Conservation (phyloP, 2,113 vertebrate genomes). For the Rhombomys opimus region DNA sequence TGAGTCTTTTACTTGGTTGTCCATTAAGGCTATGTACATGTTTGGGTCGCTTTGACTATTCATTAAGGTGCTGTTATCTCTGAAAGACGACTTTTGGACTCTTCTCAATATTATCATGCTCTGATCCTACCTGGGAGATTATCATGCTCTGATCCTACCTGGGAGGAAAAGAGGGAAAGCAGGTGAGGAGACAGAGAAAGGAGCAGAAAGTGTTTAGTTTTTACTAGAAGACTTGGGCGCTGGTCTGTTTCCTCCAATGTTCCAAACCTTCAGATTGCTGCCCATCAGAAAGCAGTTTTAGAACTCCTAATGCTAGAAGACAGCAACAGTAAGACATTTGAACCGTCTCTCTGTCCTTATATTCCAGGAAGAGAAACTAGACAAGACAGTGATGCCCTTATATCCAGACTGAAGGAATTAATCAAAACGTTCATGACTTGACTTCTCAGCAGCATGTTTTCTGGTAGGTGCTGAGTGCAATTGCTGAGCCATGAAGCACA, state of each 20-base stretch:
- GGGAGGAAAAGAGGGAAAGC: not conserved
- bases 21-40: not conserved
- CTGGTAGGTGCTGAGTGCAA: not conserved
- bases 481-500: not conserved
- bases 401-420: not conserved
- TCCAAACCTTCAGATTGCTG: not conserved
- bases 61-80: not conserved
- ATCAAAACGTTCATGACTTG: constrained; percentile 7
- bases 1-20: not conserved
- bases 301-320: not conserved
- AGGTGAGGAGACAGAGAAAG: not conserved
- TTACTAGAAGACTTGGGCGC: not conserved
- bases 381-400: not conserved
- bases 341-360: not conserved
- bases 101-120: not conserved
- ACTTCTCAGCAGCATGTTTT: not conserved
- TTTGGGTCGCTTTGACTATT: not conserved
- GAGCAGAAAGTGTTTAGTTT: not conserved
- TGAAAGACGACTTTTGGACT: not conserved
- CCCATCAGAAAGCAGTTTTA: not conserved
- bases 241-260: not conserved
- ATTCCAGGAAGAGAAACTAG: constrained; percentile 3
- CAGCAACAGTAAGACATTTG: constrained; percentile 17
- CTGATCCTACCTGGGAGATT: not conserved
- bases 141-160: not conserved